Base-by-base conservation (phyloP, 2,888 invertebrate species). In the Heliothis peltigera region DNA sequence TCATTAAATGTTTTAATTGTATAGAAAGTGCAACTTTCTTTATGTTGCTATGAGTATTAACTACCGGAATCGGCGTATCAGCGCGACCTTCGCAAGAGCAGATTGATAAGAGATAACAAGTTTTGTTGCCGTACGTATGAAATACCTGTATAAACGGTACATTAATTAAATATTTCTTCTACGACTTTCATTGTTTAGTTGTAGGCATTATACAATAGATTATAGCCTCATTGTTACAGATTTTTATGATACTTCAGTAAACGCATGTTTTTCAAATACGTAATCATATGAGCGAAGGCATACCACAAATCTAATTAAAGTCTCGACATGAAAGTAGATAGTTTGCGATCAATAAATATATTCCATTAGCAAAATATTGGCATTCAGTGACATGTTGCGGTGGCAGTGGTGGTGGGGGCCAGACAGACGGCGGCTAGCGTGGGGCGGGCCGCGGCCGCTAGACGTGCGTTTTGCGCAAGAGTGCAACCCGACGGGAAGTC, bases 91-190 rank as follows among this genome's bases (percentile, higher is more conserved):
- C 92, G 84, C 90, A 89, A 91, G 92, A 93, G 91, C 91, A 92
- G 89, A 90, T 92, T 93, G 94, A 94, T 94, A 95, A 93, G 87
- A 92, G 93, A 94, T 94, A 94, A 92, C 90, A 85, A 79, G 83
- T 86, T 87, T 80, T 81, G 80, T 80, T 66, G 63, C 71, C 70
- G 61, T 61, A 64, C 59, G 70, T 80, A 64, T 64, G 55, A 70
- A 64, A 49, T 75, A 74, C 68, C 74, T 77, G 69, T 67, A 49
- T 21, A 44, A 51, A 52, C 43, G 35, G 22, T 52, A 35, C 46
- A 51, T 68, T 55, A 44, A 53, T 64, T 60, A n/a, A 61, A 65
- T 65, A 39, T 51, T 64, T 72, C 51, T 63, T 46, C 10, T 49
- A 48, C 46, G 46, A 7, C 54, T 76, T 72, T 63, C 71, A 66